Evolutionary conservation across 2,113 vertebrate genomes (phyloP), one percentile per base, ranked within the genome.

Genomic region (Ceratotherium simum): DNA sequence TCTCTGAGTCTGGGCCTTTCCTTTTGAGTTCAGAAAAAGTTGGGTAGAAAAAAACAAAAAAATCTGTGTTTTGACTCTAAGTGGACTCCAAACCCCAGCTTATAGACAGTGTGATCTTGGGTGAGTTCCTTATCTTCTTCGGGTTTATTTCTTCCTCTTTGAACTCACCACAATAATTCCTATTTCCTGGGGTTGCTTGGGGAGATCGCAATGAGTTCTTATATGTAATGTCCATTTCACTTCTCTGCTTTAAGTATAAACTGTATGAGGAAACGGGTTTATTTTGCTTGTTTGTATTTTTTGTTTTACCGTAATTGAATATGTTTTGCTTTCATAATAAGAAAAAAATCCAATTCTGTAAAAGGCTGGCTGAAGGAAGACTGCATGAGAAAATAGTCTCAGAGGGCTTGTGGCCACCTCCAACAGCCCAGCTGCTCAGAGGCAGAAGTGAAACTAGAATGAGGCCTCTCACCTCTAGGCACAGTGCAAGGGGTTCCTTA

Each of bases 401-500:
- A 33, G 27, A 80, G 11, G 33, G 20, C 25, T 78, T 60, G 12
- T 18, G 54, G 11, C 51, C 65, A 9, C 6, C 36, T 33, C 36
- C 31, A 14, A 60, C 20, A n/a, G 13, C 1, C 6, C 23, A 64
- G 48, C 29, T 56, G 3, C 36, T 65, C 9, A 1, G 4, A 7
- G 54, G 21, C 62, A 27, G 75, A 86, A 87, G n/a, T 25, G 84
- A 85, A 75, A 46, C 17, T 39, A 14, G 56, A 27, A 11, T 10
- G 1, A 9, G 7, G 72, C 7, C 36, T 46, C 70, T 56, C 0
- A 0, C 6, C 18, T 67, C 21, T 3, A 0, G 7, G 33, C 0
- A 1, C 25, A 60, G 17, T 54, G 21, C n/a, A 12, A 12, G 3
- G 13, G 4, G 20, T 46, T 60, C 21, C 60, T 33, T 33, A 3